These are phyloP conservation scores for Coranthus polyacanthus DNA, from an alignment of 2,797 vertebrate genomes.

Conservation along the genomic window DNA sequence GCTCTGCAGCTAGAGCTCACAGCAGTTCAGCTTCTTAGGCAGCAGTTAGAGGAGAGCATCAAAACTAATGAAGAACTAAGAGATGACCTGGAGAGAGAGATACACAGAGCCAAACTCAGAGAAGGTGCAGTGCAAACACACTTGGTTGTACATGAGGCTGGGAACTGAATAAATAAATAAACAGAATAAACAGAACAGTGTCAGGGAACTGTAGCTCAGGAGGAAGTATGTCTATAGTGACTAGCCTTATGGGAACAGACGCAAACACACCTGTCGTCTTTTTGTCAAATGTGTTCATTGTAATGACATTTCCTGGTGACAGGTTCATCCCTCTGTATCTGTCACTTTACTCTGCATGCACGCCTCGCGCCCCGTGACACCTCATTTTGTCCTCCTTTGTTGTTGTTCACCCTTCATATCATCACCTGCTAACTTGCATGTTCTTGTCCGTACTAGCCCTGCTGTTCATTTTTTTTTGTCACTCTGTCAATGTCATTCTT, in stretches of 20 bases:
- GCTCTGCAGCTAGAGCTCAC: constrained; percentile 90
- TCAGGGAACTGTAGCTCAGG: constrained; percentile 22
- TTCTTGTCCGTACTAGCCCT: constrained; percentile 27
- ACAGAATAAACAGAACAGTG: too few species aligned
- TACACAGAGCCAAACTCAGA: constrained; percentile 84
- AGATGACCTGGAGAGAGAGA: constrained; percentile 89
- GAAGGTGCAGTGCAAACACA: constrained; percentile 87
- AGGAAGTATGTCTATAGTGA: neutral
- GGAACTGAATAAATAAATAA: constrained; percentile 26
- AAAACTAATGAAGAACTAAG: constrained; percentile 88
- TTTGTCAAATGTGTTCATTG: constrained; percentile 39
- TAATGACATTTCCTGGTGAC: constrained; percentile 21
- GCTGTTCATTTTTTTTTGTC: constrained; percentile 29
- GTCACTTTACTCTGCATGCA: constrained; percentile 43
- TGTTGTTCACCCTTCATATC: constrained; percentile 51
- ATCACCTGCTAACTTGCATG: constrained; percentile 68
- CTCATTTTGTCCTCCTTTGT: constrained; percentile 37
- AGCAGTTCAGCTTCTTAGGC: constrained; percentile 87
- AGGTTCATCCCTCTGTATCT: too few species aligned
- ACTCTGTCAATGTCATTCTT: constrained; percentile 48
- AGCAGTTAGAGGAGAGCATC: constrained; percentile 91
- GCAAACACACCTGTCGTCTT: constrained; percentile 28
- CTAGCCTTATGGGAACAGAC: neutral
- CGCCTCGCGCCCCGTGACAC: constrained; percentile 27
- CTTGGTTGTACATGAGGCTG: constrained; percentile 44